Conservation (phyloP, 2,888 invertebrate genomes). For the Pseudoips prasinana region DNA sequence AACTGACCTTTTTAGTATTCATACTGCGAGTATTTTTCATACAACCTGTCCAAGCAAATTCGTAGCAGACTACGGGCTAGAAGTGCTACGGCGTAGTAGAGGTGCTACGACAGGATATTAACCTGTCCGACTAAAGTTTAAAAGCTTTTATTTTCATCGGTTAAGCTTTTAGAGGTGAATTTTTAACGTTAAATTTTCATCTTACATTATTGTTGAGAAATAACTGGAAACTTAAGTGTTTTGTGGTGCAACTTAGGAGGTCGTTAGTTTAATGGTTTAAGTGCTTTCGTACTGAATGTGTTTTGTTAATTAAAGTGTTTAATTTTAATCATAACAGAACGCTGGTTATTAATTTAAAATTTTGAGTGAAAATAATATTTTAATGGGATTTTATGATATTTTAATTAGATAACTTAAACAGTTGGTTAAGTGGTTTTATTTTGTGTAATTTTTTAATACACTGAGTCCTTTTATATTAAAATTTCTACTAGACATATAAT, state of each 20-base stretch:
- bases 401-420: too few species aligned
- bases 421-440: too few species aligned
- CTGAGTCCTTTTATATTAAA: too few species aligned
- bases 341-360: slow-evolving; percentile 10
- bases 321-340: too few species aligned
- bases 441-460: too few species aligned
- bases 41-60: slow-evolving; percentile 23
- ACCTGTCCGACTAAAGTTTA: slow-evolving; percentile 24
- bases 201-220: slow-evolving; percentile 21
- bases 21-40: slow-evolving; percentile 23
- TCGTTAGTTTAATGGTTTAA: slow-evolving; percentile 27
- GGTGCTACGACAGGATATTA: slow-evolving; percentile 39
- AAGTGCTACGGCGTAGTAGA: slow-evolving; percentile 27
- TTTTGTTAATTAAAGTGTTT: slow-evolving; percentile 1
- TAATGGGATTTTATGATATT: too few species aligned
- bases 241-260: slow-evolving; percentile 25
- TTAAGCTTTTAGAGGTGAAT: slow-evolving; percentile 22
- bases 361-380: too few species aligned
- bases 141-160: slow-evolving; percentile 29
- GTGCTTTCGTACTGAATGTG: slow-evolving; percentile 22
- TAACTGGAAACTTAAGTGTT: slow-evolving; percentile 29
- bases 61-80: slow-evolving; percentile 16
- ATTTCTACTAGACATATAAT: too few species aligned
- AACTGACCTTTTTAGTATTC: slow-evolving; percentile 18
- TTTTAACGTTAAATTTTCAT: slow-evolving; percentile 16